Evolutionary conservation across 1,140 invertebrate species (phyloP), one percentile per base, ranked within the genome.

Genomic region (Drosophila sproati): DNA sequence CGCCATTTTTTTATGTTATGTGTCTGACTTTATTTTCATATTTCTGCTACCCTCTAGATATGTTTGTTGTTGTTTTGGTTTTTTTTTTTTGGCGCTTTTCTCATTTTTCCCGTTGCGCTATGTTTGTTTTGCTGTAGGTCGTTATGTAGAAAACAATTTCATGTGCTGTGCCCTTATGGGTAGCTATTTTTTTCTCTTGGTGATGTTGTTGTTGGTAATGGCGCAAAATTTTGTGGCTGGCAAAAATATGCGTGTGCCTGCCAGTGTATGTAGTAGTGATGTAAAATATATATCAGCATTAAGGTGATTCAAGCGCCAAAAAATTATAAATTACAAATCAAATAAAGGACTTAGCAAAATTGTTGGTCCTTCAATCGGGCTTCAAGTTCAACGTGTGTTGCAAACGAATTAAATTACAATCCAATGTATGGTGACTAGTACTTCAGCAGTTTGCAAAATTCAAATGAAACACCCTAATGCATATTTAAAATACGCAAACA

Each of bases 121-220:
- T 83, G 76, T 83, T 80, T 83, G 71, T 68, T 55, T 56, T 68
- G 75, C 63, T 74, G 62, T 54, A 60, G 55, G 79, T 78, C 80
- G 82, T 88, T 88, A 87, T 87, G 82, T 82, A 72, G 72, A 77
- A 87, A 87, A 87, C 82, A 87, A 87, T 87, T 87, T 88, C 80
- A 87, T 87, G 77, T 83, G 63, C 63, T 63, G 60, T 78, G 68
- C 80, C 61, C 64, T 67, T 55, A 62, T 82, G 61, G 60, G 12
- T 66, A 45, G 37, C 20, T 28, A 35, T 32, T 41, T 39, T 64
- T 41, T 50, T 35, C 10, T 41, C 28, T 12, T 31, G 37, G 20
- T 70, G 45, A 32, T 73, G 62, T 54, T 68, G 50, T 47, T 59
- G 72, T 41, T 80, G 67, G 60, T 73, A 62, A 71, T 82, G 64